Conservation (phyloP, 1,140 invertebrate species). For the Bathynomus jamesi region DNA sequence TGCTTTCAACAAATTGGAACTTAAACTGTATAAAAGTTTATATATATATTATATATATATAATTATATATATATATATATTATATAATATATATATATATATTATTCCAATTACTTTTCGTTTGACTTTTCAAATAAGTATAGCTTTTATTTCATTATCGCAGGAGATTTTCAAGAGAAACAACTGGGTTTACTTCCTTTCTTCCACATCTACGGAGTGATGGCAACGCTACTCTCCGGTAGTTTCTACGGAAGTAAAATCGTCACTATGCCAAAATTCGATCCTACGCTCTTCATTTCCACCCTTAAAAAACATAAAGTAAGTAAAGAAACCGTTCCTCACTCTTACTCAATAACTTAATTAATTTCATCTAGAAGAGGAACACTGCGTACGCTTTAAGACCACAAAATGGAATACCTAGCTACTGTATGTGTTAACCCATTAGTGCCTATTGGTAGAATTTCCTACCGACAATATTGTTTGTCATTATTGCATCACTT, state of each 20-base stretch:
- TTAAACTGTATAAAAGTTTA: background rate
- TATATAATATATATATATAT: background rate
- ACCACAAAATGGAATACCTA: no score
- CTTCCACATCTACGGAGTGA: slow-evolving; percentile 69
- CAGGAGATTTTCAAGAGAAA: slow-evolving; percentile 49
- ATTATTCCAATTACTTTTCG: background rate
- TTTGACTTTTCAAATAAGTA: background rate
- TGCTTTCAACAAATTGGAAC: no score
- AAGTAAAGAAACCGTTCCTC: background rate
- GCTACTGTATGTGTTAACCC: no score
- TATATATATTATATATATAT: background rate
- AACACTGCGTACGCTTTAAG: no score
- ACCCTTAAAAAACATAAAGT: slow-evolving; percentile 16
- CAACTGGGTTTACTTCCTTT: slow-evolving; percentile 59
- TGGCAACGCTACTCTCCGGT: slow-evolving; percentile 1
- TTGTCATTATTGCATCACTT: no score
- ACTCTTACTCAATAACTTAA: no score
- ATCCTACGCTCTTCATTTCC: slow-evolving; percentile 6
- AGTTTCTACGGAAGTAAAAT: slow-evolving; percentile 1
- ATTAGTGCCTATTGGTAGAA: no score
- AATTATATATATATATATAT: background rate
- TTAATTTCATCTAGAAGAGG: no score
- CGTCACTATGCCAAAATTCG: slow-evolving; percentile 22
- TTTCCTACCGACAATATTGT: no score
- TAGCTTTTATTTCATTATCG: background rate